Base-by-base conservation (phyloP, 2,888 invertebrate species). In the Tricholauxania praeusta region DNA sequence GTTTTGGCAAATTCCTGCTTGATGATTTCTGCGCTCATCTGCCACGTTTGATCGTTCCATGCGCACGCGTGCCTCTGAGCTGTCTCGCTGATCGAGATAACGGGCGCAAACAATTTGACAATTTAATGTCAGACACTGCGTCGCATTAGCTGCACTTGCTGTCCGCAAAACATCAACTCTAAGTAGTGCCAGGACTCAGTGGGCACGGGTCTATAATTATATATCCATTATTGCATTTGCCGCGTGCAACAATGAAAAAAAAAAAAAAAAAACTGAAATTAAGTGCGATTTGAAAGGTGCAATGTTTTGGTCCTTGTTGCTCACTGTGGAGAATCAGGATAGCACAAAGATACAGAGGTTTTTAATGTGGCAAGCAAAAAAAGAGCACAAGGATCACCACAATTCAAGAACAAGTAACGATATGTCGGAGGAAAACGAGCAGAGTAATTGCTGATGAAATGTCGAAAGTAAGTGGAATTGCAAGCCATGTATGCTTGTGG, bases 41-140 rank as follows among this genome's bases (percentile, higher is more conserved):
- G 39, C 39, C 39, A 39, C 39, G 1, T 39, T 39, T 10, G 39
- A 39, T 10, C 10, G 39, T 39, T 19, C 48, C 49, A 47, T 57
- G 48, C 19, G 57, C 14, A 67, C 57, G 55, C 67, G 67, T 67
- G 67, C 57, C 67, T 57, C 22, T 19, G 57, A 57, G 67, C 55
- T 39, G 55, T 19, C 57, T 57, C 39, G n/a, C 48, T 28, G 48
- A 57, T 67, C 67, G 67, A 55, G 67, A 63, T 70, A 70, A 80
- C 75, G 77, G 80, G 82, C 78, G 76, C 80, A 81, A 83, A 84
- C 82, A 81, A 82, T 85, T 84, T 85, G 84, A 84, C 85, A 84
- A 82, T 83, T 83, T 85, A 83, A 85, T 83, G 80, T 82, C 74
- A 66, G 73, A 71, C 71, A 64, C 76, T 66, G 77, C 78, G 74